These are phyloP conservation scores for Myotis yumanensis DNA, from an alignment of 2,113 vertebrate species.

Conservation along the genomic window DNA sequence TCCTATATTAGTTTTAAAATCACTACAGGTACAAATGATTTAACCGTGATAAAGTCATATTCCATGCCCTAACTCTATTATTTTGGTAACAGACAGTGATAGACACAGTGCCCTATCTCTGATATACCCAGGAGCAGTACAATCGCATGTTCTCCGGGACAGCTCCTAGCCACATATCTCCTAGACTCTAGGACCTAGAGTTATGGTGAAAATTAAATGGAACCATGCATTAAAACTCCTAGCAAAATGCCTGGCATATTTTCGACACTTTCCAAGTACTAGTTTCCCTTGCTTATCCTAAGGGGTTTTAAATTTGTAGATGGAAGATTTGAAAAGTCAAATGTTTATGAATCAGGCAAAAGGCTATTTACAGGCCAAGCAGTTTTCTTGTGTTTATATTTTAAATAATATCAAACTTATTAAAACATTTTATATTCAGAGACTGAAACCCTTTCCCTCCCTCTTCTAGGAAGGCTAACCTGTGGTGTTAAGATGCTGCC, in stretches of 20 bases:
- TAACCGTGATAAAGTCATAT: neutral
- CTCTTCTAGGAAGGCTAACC: neutral
- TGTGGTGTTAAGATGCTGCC: neutral
- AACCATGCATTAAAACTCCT: neutral
- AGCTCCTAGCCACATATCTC: neutral
- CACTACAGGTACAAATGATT: neutral
- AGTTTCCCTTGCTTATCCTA: neutral
- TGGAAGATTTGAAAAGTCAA: neutral
- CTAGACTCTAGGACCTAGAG: neutral
- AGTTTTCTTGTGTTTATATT: conserved; percentile 18
- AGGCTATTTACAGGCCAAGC: neutral
- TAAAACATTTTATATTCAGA: neutral
- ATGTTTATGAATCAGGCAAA: conserved; percentile 25
- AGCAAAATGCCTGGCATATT: neutral
- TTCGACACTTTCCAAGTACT: neutral
- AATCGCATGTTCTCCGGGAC: rapidly evolving
- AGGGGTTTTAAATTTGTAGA: neutral
- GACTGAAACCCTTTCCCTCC: neutral
- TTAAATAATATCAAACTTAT: neutral
- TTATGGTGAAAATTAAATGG: neutral
- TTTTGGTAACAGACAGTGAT: neutral
- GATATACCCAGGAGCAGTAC: neutral
- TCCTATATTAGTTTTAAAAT: neutral
- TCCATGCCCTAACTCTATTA: neutral
- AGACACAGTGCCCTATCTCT: neutral